A percentile compares a stretch with the other conserved stretches of the same genome.
phyloP scores from a whole-genome alignment of 1,140 invertebrate genomes.

The Panagrolaimus sp. region DNA sequence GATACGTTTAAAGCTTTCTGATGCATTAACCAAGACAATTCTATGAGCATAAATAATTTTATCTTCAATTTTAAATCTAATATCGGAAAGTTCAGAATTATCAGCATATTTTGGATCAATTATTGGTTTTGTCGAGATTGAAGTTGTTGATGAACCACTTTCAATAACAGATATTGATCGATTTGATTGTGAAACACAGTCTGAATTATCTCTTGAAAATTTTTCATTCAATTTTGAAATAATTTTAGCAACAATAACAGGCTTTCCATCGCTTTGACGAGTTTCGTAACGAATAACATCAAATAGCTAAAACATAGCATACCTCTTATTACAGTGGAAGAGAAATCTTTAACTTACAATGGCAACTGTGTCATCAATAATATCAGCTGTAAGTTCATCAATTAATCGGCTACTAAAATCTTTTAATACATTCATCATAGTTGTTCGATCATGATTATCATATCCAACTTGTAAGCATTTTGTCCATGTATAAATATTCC shows the following conservation, averaged over 20 bases:
- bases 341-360: constrained; percentile 6
- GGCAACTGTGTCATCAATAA: constrained; percentile 10
- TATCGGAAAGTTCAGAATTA: constrained; percentile 20
- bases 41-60: constrained; percentile 20
- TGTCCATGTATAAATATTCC: constrained; percentile 18
- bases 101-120: constrained; percentile 27
- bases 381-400: constrained; percentile 15
- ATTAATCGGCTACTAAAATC: constrained; percentile 2
- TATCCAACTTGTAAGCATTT: constrained; percentile 13
- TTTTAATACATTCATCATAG: constrained; percentile 4
- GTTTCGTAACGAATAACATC: constrained; percentile 10
- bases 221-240: constrained; percentile 10
- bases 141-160: neutral
- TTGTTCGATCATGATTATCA: constrained; percentile 13
- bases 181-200: too few species aligned
- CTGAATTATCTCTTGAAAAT: neutral
- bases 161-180: neutral
- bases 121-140: constrained; percentile 4
- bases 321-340: neutral
- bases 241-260: neutral
- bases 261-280: constrained; percentile 20
- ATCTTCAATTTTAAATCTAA: constrained; percentile 19
- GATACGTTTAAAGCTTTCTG: constrained; percentile 10
- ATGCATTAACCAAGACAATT: constrained; percentile 20
- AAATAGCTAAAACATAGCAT: constrained; percentile 16